Percentiles rank a stretch among this genome's conserved stretches.
phyloP scores from a whole-genome alignment of 2,113 vertebrate species.

The Chloebia gouldiae region DNA sequence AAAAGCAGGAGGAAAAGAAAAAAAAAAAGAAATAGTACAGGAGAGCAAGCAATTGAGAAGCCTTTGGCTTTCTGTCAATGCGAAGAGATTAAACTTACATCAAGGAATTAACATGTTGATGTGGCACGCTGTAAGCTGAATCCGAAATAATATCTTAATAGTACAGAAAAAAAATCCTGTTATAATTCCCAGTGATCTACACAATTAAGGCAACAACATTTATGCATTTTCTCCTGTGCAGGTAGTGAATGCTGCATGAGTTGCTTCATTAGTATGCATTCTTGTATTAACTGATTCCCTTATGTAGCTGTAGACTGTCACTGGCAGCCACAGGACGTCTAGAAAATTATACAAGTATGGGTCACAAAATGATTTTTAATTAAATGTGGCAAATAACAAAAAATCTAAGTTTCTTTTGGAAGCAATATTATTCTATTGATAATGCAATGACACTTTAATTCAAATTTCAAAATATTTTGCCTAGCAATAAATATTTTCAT shows the following conservation, averaged over 20 bases:
- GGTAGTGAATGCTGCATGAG: neutral
- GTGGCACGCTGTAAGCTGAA: neutral
- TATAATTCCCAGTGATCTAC: constrained; percentile 2
- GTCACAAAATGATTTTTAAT: constrained; percentile 48
- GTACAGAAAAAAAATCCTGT: neutral
- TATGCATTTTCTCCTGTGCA: neutral
- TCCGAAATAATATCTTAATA: neutral
- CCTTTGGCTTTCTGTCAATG: constrained; percentile 21
- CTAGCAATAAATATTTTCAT: neutral
- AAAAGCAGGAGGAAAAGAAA: neutral
- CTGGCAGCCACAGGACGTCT: neutral
- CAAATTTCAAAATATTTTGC: neutral
- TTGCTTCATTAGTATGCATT: constrained; percentile 52
- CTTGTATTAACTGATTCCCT: constrained; percentile 32
- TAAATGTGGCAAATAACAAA: constrained; percentile 34
- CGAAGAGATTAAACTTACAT: constrained; percentile 39
- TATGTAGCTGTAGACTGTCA: neutral
- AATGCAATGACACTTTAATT: neutral
- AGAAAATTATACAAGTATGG: constrained; percentile 24
- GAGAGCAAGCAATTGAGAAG: neutral
- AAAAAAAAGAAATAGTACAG: neutral
- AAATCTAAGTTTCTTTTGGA: constrained; percentile 13
- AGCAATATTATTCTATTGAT: neutral
- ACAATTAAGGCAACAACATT: constrained; percentile 37
- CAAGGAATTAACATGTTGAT: neutral